Percentiles rank a stretch among this genome's conserved stretches.
These are phyloP conservation scores for Drosophila phalerata DNA, from an alignment of 2,888 invertebrate genomes.

Conservation along the genomic window DNA sequence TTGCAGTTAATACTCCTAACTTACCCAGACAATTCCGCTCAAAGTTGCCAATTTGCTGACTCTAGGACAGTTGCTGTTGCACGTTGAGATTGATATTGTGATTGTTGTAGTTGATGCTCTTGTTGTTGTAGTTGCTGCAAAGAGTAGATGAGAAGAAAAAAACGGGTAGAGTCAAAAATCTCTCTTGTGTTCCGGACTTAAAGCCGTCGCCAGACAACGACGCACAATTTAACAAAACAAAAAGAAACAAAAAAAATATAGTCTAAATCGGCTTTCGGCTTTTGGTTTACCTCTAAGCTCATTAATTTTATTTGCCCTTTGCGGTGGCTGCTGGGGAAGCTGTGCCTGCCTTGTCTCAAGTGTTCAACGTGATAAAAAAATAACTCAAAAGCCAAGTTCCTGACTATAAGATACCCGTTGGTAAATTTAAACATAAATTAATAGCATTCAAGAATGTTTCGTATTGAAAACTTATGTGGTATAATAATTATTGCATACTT, in stretches of 20 bases:
- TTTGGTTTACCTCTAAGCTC: slow-evolving; percentile 58
- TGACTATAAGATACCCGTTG: background rate
- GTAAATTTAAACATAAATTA: background rate
- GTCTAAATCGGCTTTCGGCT: slow-evolving; percentile 51
- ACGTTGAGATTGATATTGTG: slow-evolving; percentile 4
- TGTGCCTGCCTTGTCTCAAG: slow-evolving; percentile 45
- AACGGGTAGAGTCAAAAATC: slow-evolving; percentile 8
- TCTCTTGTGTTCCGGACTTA: slow-evolving; percentile 18
- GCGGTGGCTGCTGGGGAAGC: slow-evolving; percentile 29
- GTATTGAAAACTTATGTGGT: too few species aligned
- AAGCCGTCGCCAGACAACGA: slow-evolving; percentile 33
- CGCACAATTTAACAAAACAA: slow-evolving; percentile 26
- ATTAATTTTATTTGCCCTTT: slow-evolving; percentile 71
- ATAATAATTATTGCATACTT: background rate
- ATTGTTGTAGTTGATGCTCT: background rate
- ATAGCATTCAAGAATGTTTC: background rate
- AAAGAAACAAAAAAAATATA: slow-evolving; percentile 25
- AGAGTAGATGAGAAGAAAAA: slow-evolving; percentile 2
- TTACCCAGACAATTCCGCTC: slow-evolving; percentile 27
- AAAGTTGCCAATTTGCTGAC: slow-evolving; percentile 20
- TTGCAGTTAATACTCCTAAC: slow-evolving; percentile 1
- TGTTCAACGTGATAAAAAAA: slow-evolving; percentile 28
- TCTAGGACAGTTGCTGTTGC: slow-evolving; percentile 13
- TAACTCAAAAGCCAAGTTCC: background rate
- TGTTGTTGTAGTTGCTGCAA: slow-evolving; percentile 34